Evolutionary conservation across 2,797 vertebrate genomes (phyloP).

Genomic region (Alcedo atthis): DNA sequence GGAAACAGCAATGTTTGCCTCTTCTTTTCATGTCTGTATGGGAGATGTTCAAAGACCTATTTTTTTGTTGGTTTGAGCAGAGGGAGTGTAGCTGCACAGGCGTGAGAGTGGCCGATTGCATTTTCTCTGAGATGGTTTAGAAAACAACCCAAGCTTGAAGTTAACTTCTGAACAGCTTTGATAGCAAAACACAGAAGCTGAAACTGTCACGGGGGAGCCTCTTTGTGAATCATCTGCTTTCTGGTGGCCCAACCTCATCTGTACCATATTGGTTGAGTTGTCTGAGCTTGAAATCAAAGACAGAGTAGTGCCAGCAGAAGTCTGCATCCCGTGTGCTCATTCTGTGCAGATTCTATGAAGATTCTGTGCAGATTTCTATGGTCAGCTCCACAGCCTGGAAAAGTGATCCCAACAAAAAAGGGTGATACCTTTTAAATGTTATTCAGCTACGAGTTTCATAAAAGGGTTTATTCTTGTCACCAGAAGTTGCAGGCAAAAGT

Average conservation of each 20-base stretch:
- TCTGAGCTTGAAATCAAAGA: neutral
- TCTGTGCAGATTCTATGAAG: neutral
- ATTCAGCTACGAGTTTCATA: neutral
- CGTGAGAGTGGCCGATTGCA: neutral
- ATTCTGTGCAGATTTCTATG: neutral
- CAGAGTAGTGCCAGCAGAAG: neutral
- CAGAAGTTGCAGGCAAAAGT: neutral
- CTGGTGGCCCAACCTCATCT: neutral
- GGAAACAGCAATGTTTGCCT: neutral
- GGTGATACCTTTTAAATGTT: neutral
- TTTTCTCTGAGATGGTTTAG: neutral
- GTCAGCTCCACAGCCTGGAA: neutral
- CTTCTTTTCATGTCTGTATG: neutral
- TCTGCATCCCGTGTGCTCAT: neutral
- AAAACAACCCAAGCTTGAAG: neutral
- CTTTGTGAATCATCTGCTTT: neutral
- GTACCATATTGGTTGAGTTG: accelerated
- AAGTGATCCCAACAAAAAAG: neutral
- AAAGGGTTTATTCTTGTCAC: neutral
- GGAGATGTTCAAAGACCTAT: neutral
- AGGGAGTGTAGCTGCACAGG: neutral
- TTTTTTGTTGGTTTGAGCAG: neutral
- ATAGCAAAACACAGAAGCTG: neutral
- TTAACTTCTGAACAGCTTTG: neutral
- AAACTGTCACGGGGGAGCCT: neutral